Percentiles rank a stretch among this genome's conserved stretches.
Conservation (phyloP, 2,113 vertebrate genomes). For the Pangasianodon gigas region DNA sequence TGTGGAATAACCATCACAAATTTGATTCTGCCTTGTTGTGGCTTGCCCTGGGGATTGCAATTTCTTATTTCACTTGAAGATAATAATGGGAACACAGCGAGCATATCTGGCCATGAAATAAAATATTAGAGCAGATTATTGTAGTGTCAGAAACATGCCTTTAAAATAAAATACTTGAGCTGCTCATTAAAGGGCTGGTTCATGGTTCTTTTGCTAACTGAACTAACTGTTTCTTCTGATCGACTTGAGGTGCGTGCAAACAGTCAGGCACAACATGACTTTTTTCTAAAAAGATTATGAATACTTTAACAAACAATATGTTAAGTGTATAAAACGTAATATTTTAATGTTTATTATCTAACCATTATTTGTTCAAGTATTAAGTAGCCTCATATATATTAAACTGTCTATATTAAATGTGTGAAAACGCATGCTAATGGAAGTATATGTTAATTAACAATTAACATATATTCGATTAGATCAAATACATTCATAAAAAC, state of each 20-base stretch:
- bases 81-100: slow-evolving; percentile 43
- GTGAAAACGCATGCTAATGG: background rate
- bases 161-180: slow-evolving; percentile 23
- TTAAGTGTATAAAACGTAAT: background rate
- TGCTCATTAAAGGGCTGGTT: slow-evolving; percentile 21
- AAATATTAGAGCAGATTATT: slow-evolving; percentile 49
- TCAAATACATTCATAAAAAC: background rate
- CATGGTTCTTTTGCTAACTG: slow-evolving; percentile 26
- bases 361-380: background rate
- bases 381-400: background rate
- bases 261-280: background rate
- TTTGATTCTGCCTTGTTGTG: slow-evolving; percentile 49
- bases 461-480: background rate
- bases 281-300: background rate
- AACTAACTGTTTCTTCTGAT: slow-evolving; percentile 33
- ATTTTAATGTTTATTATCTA: no score
- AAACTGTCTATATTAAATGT: background rate
- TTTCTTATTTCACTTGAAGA: slow-evolving; percentile 49
- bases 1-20: slow-evolving; percentile 45
- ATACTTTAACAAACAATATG: background rate
- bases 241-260: background rate
- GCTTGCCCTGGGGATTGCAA: slow-evolving; percentile 38
- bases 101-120: slow-evolving; percentile 48
- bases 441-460: no score
- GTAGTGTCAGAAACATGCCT: slow-evolving; percentile 29